Conservation (phyloP, 2,888 invertebrate species). For the Strigamia crassipes region DNA sequence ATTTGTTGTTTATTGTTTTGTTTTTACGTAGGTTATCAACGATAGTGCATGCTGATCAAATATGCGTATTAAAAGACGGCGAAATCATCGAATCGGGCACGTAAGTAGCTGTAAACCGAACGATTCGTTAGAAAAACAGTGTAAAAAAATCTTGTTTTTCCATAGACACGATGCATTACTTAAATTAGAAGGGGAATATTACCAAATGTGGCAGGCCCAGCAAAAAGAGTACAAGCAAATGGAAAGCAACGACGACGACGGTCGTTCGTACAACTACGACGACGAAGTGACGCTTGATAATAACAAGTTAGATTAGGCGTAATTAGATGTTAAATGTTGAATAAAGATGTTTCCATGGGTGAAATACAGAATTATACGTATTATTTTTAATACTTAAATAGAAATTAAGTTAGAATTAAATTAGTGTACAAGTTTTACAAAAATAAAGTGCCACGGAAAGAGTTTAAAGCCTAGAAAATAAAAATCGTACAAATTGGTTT, state of each 20-base stretch:
- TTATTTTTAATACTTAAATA: neutral
- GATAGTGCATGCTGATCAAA: conserved; percentile 91
- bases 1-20: neutral
- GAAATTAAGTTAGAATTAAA: conserved; percentile 6
- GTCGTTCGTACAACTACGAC: neutral
- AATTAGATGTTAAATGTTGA: neutral
- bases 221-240: conserved; percentile 61
- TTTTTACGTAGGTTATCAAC: conserved; percentile 73
- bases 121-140: conserved; percentile 30
- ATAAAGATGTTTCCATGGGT: neutral
- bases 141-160: neutral
- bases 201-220: conserved; percentile 93
- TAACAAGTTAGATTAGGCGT: neutral
- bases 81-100: conserved; percentile 88
- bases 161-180: conserved; percentile 75
- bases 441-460: neutral
- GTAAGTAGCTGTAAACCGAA: conserved; percentile 60
- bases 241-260: conserved; percentile 6
- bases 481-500: neutral
- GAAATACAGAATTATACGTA: neutral
- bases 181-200: conserved; percentile 74
- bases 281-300: neutral
- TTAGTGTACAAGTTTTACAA: neutral
- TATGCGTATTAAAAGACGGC: conserved; percentile 88
- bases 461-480: neutral